Base-by-base conservation (phyloP, 23 tunicate genomes). In the Clavelina lepadiformis region DNA sequence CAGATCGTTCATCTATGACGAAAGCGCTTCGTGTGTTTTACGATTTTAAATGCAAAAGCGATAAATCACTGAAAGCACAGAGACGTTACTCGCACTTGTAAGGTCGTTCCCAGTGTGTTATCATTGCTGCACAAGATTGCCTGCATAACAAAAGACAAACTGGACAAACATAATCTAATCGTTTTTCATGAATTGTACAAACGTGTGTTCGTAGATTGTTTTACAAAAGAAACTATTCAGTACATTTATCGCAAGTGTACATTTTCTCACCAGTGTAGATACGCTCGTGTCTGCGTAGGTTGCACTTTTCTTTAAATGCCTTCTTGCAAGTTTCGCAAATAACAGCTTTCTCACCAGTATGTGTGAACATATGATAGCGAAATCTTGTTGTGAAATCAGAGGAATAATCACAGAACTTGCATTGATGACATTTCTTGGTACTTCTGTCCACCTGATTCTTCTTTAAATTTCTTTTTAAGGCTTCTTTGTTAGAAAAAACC, bases 111-210 rank as follows among this genome's bases (percentile, higher is more conserved):
- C 74, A 56, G 74, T 77, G 83, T 38, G 58, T 67, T 56, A 52
- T 35, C 45, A 51, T 37, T 80, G 86, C 2, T 1, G 33, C 28
- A 8, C 71, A 30, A 61, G 65, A 33, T 46, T 29, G 27, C 78
- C 4, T 19, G 23, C 33, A 2, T 28, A 49, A 0, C 73, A 78
- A 69, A 71, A 62, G 80, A 66, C 89, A 82, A 46, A 55, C 38
- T 29, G 41, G 45, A 36, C 89, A 82, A 45, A 73, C 58, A 59
- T 28, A 73, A 5, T 36, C 6, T 65, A 55, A 35, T 33, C 44
- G 4, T 53, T 76, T 76, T 1, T 76, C 73, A 66, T 84, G 93
- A 56, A 69, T 61, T 41, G 68, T 38, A 3, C 50, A 47, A 28
- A 68, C 37, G 60, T 84, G 93, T 20, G 0, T 56, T 51, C 31